These are phyloP conservation scores for Eurytoma californica DNA, from an alignment of 2,888 invertebrate genomes.

Conservation along the genomic window DNA sequence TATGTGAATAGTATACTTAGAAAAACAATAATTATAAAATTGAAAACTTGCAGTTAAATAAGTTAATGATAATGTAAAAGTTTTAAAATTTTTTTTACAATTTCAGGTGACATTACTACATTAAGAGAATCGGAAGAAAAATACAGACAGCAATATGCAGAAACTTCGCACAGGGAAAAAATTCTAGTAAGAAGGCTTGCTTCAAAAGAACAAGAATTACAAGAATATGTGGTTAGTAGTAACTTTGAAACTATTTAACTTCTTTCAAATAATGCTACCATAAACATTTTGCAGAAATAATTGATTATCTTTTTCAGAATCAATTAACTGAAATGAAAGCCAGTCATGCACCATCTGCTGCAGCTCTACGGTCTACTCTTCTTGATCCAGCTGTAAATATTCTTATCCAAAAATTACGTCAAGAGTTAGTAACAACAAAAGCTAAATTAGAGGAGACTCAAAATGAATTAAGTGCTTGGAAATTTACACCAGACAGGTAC, in stretches of 20 bases:
- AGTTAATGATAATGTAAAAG: neutral
- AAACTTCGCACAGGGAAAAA: constrained; percentile 93
- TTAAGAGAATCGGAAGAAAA: constrained; percentile 87
- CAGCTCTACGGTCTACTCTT: constrained; percentile 87
- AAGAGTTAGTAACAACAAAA: constrained; percentile 92
- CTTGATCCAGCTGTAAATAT: constrained; percentile 97
- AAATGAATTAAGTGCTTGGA: constrained; percentile 98
- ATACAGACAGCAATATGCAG: constrained; percentile 87
- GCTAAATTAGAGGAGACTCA: constrained; percentile 96
- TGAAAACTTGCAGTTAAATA: constrained; percentile 12
- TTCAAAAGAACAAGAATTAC: constrained; percentile 97
- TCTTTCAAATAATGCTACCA: constrained; percentile 1
- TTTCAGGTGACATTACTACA: constrained; percentile 83
- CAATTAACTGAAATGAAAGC: constrained; percentile 96
- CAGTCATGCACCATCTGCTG: constrained; percentile 86
- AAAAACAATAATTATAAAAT: constrained; percentile 31
- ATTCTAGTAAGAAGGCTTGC: constrained; percentile 93
- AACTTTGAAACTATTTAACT: constrained; percentile 5
- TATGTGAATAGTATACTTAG: neutral
- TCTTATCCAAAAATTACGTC: constrained; percentile 91
- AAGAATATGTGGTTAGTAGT: constrained; percentile 92
- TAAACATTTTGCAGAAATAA: constrained; percentile 9
- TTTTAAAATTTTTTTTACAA: constrained; percentile 55
- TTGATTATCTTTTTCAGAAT: constrained; percentile 78
- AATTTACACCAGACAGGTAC: constrained; percentile 97